A percentile compares a stretch with the other conserved stretches of the same genome.
These are phyloP conservation scores for Drosophila mimetica DNA, from an alignment of 2,888 invertebrate species.

Conservation along the genomic window DNA sequence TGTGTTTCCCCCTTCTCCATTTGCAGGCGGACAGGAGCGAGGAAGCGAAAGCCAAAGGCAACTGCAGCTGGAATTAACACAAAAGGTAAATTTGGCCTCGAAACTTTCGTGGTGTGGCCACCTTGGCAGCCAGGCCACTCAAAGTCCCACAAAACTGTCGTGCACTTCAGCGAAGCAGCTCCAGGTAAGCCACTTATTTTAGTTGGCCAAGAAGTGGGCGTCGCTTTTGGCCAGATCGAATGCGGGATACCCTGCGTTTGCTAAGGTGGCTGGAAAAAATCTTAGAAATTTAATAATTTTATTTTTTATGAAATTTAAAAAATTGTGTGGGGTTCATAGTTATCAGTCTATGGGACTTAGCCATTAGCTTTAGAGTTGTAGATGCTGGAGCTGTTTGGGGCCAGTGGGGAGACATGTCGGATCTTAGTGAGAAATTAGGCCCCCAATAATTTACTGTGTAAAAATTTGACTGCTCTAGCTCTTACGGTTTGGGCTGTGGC, in stretches of 20 bases:
- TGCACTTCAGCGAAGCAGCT: constrained; percentile 56
- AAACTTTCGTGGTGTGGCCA: constrained; percentile 22
- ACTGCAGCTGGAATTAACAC: constrained; percentile 41
- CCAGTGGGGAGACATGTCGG: too few relatives aligned
- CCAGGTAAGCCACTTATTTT: constrained; percentile 65
- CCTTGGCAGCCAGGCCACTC: constrained; percentile 18
- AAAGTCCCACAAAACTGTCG: constrained; percentile 55
- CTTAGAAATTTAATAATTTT: too few relatives aligned
- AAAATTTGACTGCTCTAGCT: too few relatives aligned
- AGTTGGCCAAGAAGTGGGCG: constrained; percentile 28
- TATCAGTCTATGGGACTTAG: too few relatives aligned
- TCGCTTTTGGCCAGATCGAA: background rate
- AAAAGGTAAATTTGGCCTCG: constrained; percentile 46
- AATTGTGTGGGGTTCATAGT: too few relatives aligned
- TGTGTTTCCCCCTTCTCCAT: constrained; percentile 14
- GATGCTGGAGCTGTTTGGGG: too few relatives aligned
- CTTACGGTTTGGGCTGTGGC: too few relatives aligned
- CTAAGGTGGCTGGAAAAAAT: too few relatives aligned
- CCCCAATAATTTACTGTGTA: too few relatives aligned
- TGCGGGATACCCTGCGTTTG: background rate
- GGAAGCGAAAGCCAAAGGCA: background rate
- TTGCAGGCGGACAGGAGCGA: constrained; percentile 27
- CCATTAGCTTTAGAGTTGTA: too few relatives aligned
- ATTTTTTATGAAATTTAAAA: too few relatives aligned
- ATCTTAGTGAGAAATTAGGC: too few relatives aligned